phyloP scores from a whole-genome alignment of 2,888 invertebrate species.

The Mystacides longicornis region DNA sequence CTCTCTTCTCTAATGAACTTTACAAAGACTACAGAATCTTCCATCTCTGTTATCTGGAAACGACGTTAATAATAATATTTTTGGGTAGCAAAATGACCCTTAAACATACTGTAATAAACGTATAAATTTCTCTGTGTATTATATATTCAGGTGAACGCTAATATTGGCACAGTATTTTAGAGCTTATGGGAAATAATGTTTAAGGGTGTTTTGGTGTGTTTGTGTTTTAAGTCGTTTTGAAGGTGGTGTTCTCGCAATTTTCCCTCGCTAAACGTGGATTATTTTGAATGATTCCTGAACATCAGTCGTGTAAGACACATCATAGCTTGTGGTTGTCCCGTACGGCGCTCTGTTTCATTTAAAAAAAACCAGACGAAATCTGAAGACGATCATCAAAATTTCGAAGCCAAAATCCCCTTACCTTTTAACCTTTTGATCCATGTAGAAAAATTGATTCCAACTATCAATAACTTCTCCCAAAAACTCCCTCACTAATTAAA shows the following conservation, averaged over 20 bases:
- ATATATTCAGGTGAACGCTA: slow-evolving; percentile 10
- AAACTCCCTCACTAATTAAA: no score
- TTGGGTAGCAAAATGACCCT: slow-evolving; percentile 10
- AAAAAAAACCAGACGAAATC: no score
- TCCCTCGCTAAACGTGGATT: neutral
- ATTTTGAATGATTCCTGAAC: slow-evolving; percentile 1
- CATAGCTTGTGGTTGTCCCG: neutral
- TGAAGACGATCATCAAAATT: no score
- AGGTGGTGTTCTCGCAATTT: neutral
- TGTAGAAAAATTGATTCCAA: no score
- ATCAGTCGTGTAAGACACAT: neutral
- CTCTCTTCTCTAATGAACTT: neutral
- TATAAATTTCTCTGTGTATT: slow-evolving; percentile 11
- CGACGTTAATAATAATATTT: neutral
- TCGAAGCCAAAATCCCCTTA: no score
- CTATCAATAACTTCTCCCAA: no score
- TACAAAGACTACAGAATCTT: neutral
- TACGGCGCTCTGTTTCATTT: no score
- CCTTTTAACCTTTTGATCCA: no score
- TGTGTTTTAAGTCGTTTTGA: neutral
- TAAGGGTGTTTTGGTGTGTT: neutral
- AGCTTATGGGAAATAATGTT: neutral
- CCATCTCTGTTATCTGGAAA: neutral
- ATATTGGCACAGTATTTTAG: neutral
- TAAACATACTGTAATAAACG: slow-evolving; percentile 12